Conservation (phyloP, 2,888 invertebrate genomes). For the Sphaerophoria taeniata region DNA sequence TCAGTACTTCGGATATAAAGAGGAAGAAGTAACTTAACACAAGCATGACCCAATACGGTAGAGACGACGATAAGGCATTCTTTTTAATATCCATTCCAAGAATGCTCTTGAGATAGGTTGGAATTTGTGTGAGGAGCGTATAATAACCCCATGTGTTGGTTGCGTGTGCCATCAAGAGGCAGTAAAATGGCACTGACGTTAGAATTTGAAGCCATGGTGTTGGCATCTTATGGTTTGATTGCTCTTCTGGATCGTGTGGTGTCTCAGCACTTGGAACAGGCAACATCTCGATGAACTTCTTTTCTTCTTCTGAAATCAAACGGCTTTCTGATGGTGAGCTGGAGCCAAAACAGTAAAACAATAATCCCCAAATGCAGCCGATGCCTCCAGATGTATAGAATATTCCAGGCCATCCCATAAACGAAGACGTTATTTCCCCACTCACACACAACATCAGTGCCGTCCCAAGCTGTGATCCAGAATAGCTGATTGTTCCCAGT, state of each 20-base stretch:
- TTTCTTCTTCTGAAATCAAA: slow-evolving; percentile 79
- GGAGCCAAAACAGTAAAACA: slow-evolving; percentile 85
- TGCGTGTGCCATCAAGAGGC: slow-evolving; percentile 84
- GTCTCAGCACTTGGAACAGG: slow-evolving; percentile 19
- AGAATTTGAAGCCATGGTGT: slow-evolving; percentile 87
- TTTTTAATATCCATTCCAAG: slow-evolving; percentile 85
- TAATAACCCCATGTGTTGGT: slow-evolving; percentile 89
- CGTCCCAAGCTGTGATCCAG: slow-evolving; percentile 87
- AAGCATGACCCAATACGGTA: slow-evolving; percentile 84
- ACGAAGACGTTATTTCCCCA: slow-evolving; percentile 85
- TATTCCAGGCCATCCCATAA: slow-evolving; percentile 87
- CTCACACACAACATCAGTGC: slow-evolving; percentile 86
- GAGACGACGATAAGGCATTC: slow-evolving; percentile 84
- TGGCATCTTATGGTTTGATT: slow-evolving; percentile 76
- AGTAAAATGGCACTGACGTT: slow-evolving; percentile 87
- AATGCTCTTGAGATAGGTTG: slow-evolving; percentile 87
- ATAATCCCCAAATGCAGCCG: slow-evolving; percentile 83
- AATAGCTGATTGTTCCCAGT: slow-evolving; percentile 84
- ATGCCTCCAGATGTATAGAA: slow-evolving; percentile 86
- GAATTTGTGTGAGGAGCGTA: slow-evolving; percentile 88
- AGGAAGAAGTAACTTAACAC: slow-evolving; percentile 83
- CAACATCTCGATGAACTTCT: slow-evolving; percentile 83
- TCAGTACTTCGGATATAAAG: slow-evolving; percentile 82
- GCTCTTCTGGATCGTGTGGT: slow-evolving; percentile 18
- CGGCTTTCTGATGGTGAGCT: slow-evolving; percentile 78